phyloP scores from a whole-genome alignment of 1,140 invertebrate species.

The Atta cephalotes region DNA sequence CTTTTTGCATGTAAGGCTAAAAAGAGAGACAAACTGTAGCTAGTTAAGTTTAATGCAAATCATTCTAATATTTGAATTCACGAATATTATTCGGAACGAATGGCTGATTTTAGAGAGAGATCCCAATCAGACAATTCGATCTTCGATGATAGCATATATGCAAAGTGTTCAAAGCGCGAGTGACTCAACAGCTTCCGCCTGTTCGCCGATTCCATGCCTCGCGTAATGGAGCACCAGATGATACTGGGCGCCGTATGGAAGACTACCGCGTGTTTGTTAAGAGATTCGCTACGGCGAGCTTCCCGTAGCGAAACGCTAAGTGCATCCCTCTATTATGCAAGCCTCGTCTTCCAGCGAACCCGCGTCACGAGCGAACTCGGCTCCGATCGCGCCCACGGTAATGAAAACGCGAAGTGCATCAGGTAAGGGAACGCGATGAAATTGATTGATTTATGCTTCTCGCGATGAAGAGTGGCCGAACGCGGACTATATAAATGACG shows the following conservation, averaged over 20 bases:
- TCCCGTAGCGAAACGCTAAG: conserved; percentile 83
- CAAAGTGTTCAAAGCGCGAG: conserved; percentile 61
- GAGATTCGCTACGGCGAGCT: conserved; percentile 81
- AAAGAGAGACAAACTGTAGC: not conserved
- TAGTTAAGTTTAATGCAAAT: not conserved
- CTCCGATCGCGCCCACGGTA: conserved; percentile 61
- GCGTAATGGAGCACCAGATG: conserved; percentile 80
- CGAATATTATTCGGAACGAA: conserved; percentile 6
- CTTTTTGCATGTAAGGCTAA: too few species aligned
- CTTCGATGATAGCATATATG: not conserved
- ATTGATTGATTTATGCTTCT: conserved; percentile 72
- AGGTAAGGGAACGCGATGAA: conserved; percentile 48
- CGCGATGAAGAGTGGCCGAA: conserved; percentile 23
- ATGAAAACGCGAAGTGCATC: conserved; percentile 69
- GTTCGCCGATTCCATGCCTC: conserved; percentile 69
- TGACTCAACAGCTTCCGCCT: conserved; percentile 82
- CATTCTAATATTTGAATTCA: not conserved
- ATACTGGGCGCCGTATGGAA: conserved; percentile 77
- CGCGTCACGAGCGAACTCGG: conserved; percentile 60
- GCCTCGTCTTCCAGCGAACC: conserved; percentile 69
- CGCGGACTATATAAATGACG: too few species aligned
- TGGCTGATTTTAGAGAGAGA: not conserved
- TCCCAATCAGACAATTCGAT: not conserved
- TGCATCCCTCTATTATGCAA: conserved; percentile 82
- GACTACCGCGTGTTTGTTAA: conserved; percentile 82